These are phyloP conservation scores for Acanthurus lineatus DNA, from an alignment of 2,797 vertebrate species.

Conservation along the genomic window DNA sequence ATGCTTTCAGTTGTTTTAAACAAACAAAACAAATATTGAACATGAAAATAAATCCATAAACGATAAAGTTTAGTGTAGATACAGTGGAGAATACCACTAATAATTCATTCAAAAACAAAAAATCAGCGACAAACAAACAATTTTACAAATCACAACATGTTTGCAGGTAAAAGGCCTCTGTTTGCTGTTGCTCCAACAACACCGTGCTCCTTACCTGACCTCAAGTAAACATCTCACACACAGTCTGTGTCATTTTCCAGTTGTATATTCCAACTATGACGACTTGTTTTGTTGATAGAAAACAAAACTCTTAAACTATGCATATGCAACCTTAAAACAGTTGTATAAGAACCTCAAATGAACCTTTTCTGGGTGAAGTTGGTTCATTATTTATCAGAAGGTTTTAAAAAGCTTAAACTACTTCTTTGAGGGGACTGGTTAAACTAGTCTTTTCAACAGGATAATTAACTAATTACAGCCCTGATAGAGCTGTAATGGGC, in stretches of 20 bases:
- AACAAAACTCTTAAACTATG: too few relatives aligned
- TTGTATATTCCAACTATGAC: too few relatives aligned
- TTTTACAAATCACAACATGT: neutral
- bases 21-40: neutral
- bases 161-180: neutral
- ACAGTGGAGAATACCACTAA: too few relatives aligned
- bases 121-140: neutral
- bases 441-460: slow-evolving; percentile 1
- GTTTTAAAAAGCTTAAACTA: neutral
- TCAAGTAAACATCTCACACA: neutral
- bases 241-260: too few relatives aligned
- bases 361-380: neutral
- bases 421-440: slow-evolving; percentile 15
- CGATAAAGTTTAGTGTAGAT: too few relatives aligned
- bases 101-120: neutral
- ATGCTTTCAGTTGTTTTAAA: neutral
- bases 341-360: neutral
- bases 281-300: too few relatives aligned
- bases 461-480: slow-evolving; percentile 16
- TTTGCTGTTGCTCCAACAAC: neutral
- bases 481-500: slow-evolving; percentile 35
- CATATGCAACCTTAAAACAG: too few relatives aligned
- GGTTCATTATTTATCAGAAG: neutral
- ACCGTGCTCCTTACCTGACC: neutral
- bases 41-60: too few relatives aligned